Conservation (phyloP, 2,113 vertebrate species). For the Notarius lentiginosus region DNA sequence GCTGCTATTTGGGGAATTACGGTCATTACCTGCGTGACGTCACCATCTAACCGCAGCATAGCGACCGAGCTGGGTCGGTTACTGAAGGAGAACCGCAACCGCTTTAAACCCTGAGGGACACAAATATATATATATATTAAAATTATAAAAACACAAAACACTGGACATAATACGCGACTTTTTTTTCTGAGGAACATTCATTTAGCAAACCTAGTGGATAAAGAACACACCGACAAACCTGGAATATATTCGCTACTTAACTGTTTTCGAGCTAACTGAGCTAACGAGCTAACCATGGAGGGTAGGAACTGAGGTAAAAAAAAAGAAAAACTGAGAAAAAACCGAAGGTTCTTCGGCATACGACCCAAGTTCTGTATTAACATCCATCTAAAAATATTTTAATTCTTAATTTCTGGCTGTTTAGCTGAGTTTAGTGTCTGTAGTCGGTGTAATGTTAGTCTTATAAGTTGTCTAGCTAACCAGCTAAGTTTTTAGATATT, state of each 20-base stretch:
- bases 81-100: constrained; percentile 47
- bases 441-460: background rate
- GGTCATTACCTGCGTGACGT: constrained; percentile 62
- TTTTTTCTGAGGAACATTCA: background rate
- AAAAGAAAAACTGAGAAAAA: background rate
- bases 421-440: background rate
- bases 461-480: constrained; percentile 3
- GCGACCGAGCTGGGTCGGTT: constrained; percentile 58
- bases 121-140: background rate
- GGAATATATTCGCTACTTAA: constrained; percentile 2
- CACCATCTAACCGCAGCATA: constrained; percentile 57
- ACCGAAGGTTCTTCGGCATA: background rate
- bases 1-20: background rate
- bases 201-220: background rate
- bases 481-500: constrained; percentile 1
- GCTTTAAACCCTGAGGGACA: constrained; percentile 48
- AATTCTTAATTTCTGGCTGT: background rate
- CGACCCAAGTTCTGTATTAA: background rate
- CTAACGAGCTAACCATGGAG: constrained; percentile 22
- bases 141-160: background rate
- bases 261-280: constrained; percentile 12
- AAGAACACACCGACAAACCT: background rate
- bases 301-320: background rate
- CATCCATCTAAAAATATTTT: background rate
- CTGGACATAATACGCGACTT: background rate